Percentiles rank a stretch among this genome's conserved stretches.
phyloP scores from a whole-genome alignment of 2,888 invertebrate species.

The Athalia circularis region DNA sequence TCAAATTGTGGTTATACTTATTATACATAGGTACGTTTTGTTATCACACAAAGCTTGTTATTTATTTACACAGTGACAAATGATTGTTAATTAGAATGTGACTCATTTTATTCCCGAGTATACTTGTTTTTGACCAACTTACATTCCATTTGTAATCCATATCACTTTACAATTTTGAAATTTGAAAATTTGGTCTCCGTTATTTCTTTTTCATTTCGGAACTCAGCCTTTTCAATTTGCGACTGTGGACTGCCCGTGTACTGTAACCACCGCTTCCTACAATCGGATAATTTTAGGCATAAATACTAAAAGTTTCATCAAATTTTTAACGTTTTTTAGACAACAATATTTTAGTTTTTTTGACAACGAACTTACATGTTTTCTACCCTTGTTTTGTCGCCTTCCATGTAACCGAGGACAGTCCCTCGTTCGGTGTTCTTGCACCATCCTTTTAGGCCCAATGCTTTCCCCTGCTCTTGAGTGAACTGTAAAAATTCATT shows the following conservation, averaged over 20 bases:
- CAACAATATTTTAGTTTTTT: background rate
- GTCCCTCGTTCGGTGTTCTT: conserved; percentile 82
- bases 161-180: conserved; percentile 75
- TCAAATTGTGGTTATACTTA: background rate
- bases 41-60: background rate
- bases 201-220: conserved; percentile 80
- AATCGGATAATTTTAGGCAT: conserved; percentile 35
- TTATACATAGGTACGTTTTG: background rate
- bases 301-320: conserved; percentile 64
- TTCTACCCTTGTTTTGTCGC: conserved; percentile 77
- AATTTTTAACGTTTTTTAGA: conserved; percentile 46
- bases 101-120: background rate
- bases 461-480: conserved; percentile 79
- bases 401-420: conserved; percentile 82
- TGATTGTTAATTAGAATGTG: background rate
- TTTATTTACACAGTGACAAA: background rate
- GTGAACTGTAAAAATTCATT: conserved; percentile 77
- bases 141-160: background rate
- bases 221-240: conserved; percentile 83
- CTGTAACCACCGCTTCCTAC: conserved; percentile 79
- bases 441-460: conserved; percentile 84
- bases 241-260: conserved; percentile 85
- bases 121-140: background rate
- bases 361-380: conserved; percentile 77
- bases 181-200: conserved; percentile 74